A percentile compares a stretch with the other conserved stretches of the same genome.
Conservation (phyloP, 2,888 invertebrate genomes). For the Petrolisthes manimaculis region DNA sequence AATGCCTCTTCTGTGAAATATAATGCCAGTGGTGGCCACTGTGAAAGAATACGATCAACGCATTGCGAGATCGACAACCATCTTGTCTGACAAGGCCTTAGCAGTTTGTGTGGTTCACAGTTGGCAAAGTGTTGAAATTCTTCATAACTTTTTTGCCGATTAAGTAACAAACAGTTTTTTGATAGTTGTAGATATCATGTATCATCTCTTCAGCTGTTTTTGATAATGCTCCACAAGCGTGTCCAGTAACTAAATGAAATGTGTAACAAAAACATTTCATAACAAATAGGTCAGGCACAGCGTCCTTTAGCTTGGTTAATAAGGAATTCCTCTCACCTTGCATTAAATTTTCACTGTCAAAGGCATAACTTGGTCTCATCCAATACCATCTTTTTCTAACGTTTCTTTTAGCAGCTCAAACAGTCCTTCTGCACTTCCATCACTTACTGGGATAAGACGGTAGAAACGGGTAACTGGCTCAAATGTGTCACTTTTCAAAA, state of each 20-base stretch:
- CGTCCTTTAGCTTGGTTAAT: slow-evolving; percentile 11
- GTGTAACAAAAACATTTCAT: slow-evolving; percentile 27
- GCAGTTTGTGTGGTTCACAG: slow-evolving; percentile 20
- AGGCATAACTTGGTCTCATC: slow-evolving; percentile 8
- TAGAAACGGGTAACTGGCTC: slow-evolving; percentile 26
- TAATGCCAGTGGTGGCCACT: slow-evolving; percentile 21
- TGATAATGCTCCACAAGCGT: slow-evolving; percentile 28
- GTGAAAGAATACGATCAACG: slow-evolving; percentile 14
- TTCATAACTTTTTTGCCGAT: slow-evolving; percentile 26
- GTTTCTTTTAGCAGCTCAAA: slow-evolving; percentile 18
- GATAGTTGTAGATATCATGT: slow-evolving; percentile 26
- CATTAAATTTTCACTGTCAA: slow-evolving; percentile 24
- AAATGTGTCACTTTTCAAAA: slow-evolving; percentile 21
- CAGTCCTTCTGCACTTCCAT: slow-evolving; percentile 16
- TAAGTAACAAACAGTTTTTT: slow-evolving; percentile 4
- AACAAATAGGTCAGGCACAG: slow-evolving; percentile 30
- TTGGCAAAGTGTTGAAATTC: slow-evolving; percentile 30
- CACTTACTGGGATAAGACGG: slow-evolving; percentile 22
- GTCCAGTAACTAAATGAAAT: slow-evolving; percentile 22
- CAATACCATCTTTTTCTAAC: slow-evolving; percentile 13
- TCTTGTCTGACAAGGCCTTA: slow-evolving; percentile 32
- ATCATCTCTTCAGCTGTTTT: slow-evolving; percentile 23
- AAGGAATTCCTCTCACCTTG: slow-evolving; percentile 21
- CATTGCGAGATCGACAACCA: slow-evolving; percentile 28
- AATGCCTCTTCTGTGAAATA: slow-evolving; percentile 21